Percentiles rank a stretch among this genome's conserved stretches.
phyloP scores from a whole-genome alignment of 2,797 vertebrate species.

The Lerista edwardsae region DNA sequence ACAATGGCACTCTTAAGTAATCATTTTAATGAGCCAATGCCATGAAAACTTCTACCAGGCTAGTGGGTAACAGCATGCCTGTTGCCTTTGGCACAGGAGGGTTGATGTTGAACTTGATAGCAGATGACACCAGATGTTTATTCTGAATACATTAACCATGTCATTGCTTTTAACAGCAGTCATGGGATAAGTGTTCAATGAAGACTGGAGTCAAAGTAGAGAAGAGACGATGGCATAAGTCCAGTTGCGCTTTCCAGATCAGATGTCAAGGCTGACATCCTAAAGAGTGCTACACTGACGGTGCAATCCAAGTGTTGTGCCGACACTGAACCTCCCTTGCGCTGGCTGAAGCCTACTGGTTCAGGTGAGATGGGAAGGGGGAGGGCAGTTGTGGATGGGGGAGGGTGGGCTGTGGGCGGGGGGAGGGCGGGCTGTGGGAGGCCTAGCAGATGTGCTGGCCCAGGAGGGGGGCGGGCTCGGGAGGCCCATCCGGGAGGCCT shows the following conservation, averaged over 20 bases:
- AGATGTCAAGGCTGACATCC: not conserved
- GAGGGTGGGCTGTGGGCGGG: no score
- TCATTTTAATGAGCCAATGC: not conserved
- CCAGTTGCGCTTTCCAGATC: not conserved
- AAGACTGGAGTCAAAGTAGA: not conserved
- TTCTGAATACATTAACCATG: conserved; percentile 10
- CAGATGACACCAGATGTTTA: conserved; percentile 8
- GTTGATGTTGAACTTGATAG: not conserved
- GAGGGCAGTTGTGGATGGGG: no score
- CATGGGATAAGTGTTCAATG: not conserved
- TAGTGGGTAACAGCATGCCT: not conserved
- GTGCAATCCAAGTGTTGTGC: no score
- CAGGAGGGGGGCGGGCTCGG: no score
- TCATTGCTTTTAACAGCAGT: not conserved
- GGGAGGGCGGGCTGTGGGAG: no score
- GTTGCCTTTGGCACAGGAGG: not conserved
- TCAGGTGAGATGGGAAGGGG: no score
- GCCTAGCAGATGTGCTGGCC: no score
- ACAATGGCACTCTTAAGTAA: not conserved
- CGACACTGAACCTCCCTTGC: no score
- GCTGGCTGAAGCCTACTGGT: no score
- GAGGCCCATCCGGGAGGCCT: no score
- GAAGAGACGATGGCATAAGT: not conserved
- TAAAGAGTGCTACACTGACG: not conserved
- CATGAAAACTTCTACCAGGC: conserved; percentile 8